Percentiles rank a stretch among this genome's conserved stretches.
Evolutionary conservation across 2,113 vertebrate genomes (phyloP).

Genomic region (Ailurus styani): DNA sequence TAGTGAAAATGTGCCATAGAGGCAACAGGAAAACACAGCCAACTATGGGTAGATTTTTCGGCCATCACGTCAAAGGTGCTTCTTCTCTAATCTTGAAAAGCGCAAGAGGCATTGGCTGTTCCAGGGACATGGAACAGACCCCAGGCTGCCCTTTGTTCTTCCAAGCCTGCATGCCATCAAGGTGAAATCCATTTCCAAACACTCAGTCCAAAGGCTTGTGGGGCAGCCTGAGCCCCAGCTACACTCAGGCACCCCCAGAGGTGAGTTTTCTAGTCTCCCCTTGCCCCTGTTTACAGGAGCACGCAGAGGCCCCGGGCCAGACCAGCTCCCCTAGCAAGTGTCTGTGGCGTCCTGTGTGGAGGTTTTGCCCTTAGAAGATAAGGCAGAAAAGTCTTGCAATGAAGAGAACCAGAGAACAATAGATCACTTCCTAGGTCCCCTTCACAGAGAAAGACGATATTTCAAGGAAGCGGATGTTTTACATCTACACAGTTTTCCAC

Average conservation of each 20-base stretch:
- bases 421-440: constrained; percentile 67
- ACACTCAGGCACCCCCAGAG: background rate
- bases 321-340: background rate
- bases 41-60: background rate
- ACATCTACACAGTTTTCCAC: constrained; percentile 57
- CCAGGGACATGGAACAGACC: background rate
- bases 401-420: constrained; percentile 60
- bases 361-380: constrained; percentile 39
- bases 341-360: background rate
- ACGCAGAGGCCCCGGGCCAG: background rate
- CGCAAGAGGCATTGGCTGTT: background rate
- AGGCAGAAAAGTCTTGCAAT: constrained; percentile 53
- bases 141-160: background rate
- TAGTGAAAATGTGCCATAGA: background rate
- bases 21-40: background rate
- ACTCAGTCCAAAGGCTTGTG: background rate
- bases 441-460: constrained; percentile 72
- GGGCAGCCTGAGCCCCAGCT: background rate
- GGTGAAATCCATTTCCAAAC: background rate
- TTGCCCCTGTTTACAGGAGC: background rate
- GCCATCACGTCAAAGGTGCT: background rate
- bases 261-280: background rate
- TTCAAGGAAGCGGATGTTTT: constrained; percentile 64
- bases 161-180: background rate
- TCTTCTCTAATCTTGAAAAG: background rate